Conservation (phyloP, 2,888 invertebrate species). For the Drosophila peninsularis region DNA sequence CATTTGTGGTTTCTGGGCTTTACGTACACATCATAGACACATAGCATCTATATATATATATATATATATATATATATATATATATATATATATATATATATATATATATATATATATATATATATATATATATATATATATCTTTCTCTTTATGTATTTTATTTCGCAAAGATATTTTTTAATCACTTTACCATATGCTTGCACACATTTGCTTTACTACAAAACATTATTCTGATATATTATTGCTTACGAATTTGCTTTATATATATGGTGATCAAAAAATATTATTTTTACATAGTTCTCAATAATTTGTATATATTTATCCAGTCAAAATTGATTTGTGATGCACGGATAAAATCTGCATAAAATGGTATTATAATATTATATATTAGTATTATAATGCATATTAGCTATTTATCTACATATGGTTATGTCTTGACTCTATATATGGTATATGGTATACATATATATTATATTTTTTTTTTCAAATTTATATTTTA, state of each 20-base stretch:
- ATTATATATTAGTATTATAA: background rate
- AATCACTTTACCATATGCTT: constrained; percentile 5
- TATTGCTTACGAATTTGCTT: background rate
- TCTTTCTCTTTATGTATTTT: background rate
- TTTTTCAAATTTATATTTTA: background rate
- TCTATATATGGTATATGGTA: too few relatives aligned
- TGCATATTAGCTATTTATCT: background rate
- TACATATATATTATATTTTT: background rate
- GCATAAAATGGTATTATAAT: background rate
- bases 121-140: background rate
- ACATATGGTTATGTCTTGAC: background rate
- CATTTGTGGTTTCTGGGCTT: constrained; percentile 54
- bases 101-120: background rate
- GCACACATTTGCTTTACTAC: background rate
- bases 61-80: background rate
- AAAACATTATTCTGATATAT: too few relatives aligned
- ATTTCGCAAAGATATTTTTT: background rate
- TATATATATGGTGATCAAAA: background rate
- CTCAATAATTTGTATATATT: background rate
- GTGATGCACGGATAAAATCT: background rate
- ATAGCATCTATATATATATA: background rate
- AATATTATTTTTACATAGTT: background rate
- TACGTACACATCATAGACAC: constrained; percentile 9
- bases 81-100: background rate
- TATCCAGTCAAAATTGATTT: background rate